Base-by-base conservation (phyloP, 2,888 invertebrate species). In the Belgica antarctica region DNA sequence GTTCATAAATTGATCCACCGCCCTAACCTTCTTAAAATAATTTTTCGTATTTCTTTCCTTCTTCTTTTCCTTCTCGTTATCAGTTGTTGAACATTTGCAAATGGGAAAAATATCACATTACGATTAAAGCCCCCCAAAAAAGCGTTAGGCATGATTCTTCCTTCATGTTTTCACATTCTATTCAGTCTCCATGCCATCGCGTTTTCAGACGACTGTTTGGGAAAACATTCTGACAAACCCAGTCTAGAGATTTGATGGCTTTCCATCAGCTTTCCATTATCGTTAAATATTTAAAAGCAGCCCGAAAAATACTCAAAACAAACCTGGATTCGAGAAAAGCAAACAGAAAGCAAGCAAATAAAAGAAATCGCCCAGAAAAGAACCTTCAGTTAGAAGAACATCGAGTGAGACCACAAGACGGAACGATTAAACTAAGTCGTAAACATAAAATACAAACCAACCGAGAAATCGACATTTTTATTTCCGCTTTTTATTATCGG, bases 201-300 rank as follows among this genome's bases (percentile, higher is more conserved):
- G n/a, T 31, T 2, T 41, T 41, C 41, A 41, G n/a, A n/a, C n/a
- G n/a, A 41, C 15, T 41, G 15, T 41, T 12, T 41, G 15, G 15
- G n/a, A 41, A 15, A 5, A 41, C 15, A 41, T 41, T 41, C 15
- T n/a, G n/a, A 41, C 41, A 41, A 41, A 15, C 41, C 41, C 41
- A 7, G 5, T 41, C 41, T 12, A 41, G n/a, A n/a, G n/a, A 7
- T 41, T 41, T 41, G 41, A 41, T 41, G 41, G 41, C 41, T 15
- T 41, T 41, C 31, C 31, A 31, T 31, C 41, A 41, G 41, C n/a
- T n/a, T 41, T 41, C 41, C 41, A 41, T 41, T 41, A 41, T 41
- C 41, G 41, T 41, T 41, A 41, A 41, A 41, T 41, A 41, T 41
- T 41, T 41, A 41, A 41, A 41, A 41, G n/a, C n/a, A n/a, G 41